Evolutionary conservation across 1,140 invertebrate species (phyloP), one percentile per base, ranked within the genome.

Genomic region (Leptonema lineaticorne): DNA sequence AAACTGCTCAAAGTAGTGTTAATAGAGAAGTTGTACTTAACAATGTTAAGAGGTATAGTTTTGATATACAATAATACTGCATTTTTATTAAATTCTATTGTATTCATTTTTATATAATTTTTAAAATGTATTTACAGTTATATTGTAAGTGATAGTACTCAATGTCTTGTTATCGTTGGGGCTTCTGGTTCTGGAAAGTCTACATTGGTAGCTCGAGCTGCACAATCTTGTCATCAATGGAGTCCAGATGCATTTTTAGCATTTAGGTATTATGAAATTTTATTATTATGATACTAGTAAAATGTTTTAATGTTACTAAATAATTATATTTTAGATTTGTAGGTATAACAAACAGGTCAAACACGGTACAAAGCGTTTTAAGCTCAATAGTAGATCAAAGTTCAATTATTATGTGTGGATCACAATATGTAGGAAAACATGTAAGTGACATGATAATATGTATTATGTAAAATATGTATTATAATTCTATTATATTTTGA

Each of bases 101-200:
- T n/a, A n/a, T n/a, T n/a, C 16, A 20, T 41, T 26, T 22, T 48
- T 18, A 1, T 11, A 6, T 64, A 16, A 11, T 26, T 46, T 28
- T 45, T 37, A 67, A 30, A 53, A 63, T 53, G 8, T 14, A 26
- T 14, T 50, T 53, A 26, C 50, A 88, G 87, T n/a, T 92, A 93
- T 74, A 79, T 92, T 6, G 83, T 81, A 1, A 85, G 87, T 37
- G 83, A 84, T 33, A 84, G 78, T n/a, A 77, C 83, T 0, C 74
- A 77, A 33, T 91, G 91, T 0, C 78, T 94, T 58, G 84, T 93
- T 11, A 76, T 95, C n/a, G 86, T 90, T 68, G 93, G 92, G 0
- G 85, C 87, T 28, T 83, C 86, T 9, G 93, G 92, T 18, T 90
- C 89, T 78, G 93, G 93, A 0, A 94, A 94, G 79, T 91, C 89